Evolutionary conservation across 2,888 invertebrate genomes (phyloP).

Genomic region (Agonum fuliginosum): DNA sequence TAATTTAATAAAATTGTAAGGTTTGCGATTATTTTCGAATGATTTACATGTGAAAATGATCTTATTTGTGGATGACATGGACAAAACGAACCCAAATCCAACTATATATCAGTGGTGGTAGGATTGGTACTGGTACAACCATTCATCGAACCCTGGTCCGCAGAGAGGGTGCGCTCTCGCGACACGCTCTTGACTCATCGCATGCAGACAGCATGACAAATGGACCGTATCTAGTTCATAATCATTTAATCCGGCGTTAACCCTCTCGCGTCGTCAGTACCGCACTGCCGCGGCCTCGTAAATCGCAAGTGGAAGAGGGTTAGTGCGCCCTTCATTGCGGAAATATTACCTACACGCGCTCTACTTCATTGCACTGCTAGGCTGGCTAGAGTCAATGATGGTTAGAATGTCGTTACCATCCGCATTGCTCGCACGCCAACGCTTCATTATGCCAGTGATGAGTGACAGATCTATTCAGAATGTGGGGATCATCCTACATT

Average conservation of each 20-base stretch:
- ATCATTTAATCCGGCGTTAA: constrained; percentile 73
- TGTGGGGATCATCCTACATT: not conserved
- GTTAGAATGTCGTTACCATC: constrained; percentile 38
- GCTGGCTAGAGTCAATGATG: not conserved
- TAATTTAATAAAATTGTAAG: no score
- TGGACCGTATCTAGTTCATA: constrained; percentile 72
- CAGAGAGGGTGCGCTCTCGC: constrained; percentile 9
- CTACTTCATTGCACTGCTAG: constrained; percentile 36
- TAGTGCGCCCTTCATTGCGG: constrained; percentile 51
- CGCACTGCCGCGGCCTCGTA: constrained; percentile 61
- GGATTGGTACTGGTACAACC: constrained; percentile 12
- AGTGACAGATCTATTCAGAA: constrained; percentile 29
- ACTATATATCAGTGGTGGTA: constrained; percentile 19
- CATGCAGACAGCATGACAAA: constrained; percentile 71
- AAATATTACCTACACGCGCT: constrained; percentile 53
- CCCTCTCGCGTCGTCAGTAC: constrained; percentile 72
- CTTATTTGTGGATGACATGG: not conserved
- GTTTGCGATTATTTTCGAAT: no score
- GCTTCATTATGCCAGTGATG: constrained; percentile 1
- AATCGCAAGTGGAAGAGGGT: constrained; percentile 50
- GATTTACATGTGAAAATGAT: no score
- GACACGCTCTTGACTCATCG: constrained; percentile 63
- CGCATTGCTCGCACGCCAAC: constrained; percentile 20
- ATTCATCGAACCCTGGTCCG: constrained; percentile 14
- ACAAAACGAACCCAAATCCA: not conserved